Evolutionary conservation across 2,113 vertebrate genomes (phyloP).

Genomic region (Terrapene triunguis): DNA sequence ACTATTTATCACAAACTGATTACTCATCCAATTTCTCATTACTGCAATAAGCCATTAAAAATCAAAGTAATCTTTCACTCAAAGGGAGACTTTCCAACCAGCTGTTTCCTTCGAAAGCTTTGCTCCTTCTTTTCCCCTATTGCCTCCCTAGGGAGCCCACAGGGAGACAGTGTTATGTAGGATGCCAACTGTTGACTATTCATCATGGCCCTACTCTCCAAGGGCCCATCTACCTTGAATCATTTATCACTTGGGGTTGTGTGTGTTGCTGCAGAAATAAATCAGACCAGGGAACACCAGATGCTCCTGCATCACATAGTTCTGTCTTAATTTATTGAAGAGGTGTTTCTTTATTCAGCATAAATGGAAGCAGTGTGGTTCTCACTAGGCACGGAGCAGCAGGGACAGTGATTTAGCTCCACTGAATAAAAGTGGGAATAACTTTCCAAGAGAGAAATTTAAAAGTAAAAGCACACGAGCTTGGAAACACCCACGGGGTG

Average conservation of each 20-base stretch:
- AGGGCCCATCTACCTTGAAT: slow-evolving; percentile 62
- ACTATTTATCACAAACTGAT: slow-evolving; percentile 54
- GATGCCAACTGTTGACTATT: slow-evolving; percentile 71
- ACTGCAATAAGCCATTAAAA: slow-evolving; percentile 71
- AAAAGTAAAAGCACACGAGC: slow-evolving; percentile 36
- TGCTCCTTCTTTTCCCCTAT: slow-evolving; percentile 51
- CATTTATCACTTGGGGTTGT: slow-evolving; percentile 70
- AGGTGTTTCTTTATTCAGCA: slow-evolving; percentile 47
- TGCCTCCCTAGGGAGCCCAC: slow-evolving; percentile 51
- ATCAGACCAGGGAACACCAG: slow-evolving; percentile 72
- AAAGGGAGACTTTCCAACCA: slow-evolving; percentile 64
- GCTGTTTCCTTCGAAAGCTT: slow-evolving; percentile 64
- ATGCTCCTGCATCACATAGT: slow-evolving; percentile 40
- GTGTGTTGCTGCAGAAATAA: slow-evolving; percentile 71
- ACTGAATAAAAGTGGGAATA: slow-evolving; percentile 35
- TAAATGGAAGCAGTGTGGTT: slow-evolving; percentile 48
- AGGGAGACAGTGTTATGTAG: slow-evolving; percentile 31
- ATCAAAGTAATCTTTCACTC: slow-evolving; percentile 49
- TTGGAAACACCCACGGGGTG: slow-evolving; percentile 36
- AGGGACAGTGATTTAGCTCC: slow-evolving; percentile 40
- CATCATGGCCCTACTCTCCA: slow-evolving; percentile 49
- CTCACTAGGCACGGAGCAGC: slow-evolving; percentile 33
- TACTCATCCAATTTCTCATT: slow-evolving; percentile 33
- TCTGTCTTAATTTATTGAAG: slow-evolving; percentile 71
- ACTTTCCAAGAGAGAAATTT: background rate